phyloP scores from a whole-genome alignment of 2,888 invertebrate genomes.

The Bugulina stolonifera region DNA sequence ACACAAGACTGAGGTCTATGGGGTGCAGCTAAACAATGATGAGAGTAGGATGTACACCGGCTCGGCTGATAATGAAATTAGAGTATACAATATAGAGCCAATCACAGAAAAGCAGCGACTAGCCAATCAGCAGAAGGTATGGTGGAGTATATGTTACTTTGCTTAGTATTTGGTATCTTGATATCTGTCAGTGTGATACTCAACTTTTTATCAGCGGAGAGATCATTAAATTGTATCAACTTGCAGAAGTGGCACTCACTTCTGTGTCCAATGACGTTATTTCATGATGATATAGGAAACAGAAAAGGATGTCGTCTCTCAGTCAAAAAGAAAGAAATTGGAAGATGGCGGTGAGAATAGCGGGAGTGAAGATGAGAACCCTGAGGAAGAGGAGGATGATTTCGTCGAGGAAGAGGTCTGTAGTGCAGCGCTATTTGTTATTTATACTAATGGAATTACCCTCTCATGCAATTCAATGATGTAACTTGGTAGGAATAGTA shows the following conservation, averaged over 20 bases:
- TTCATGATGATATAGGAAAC: background rate
- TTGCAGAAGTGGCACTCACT: no score
- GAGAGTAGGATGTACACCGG: slow-evolving; percentile 82
- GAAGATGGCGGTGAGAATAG: slow-evolving; percentile 26
- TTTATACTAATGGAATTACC: no score
- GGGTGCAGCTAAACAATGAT: slow-evolving; percentile 51
- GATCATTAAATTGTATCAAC: no score
- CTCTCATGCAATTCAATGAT: no score
- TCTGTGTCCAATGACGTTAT: no score
- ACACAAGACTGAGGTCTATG: slow-evolving; percentile 61
- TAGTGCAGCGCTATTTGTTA: no score
- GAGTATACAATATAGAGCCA: slow-evolving; percentile 65
- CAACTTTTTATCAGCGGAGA: no score
- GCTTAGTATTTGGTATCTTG: no score
- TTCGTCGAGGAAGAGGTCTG: background rate
- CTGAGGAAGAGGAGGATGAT: slow-evolving; percentile 32
- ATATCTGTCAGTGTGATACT: no score
- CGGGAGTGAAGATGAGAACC: slow-evolving; percentile 30
- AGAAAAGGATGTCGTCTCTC: background rate
- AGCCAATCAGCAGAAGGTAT: no score
- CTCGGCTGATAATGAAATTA: slow-evolving; percentile 73
- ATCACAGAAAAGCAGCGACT: background rate
- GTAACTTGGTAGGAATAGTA: no score
- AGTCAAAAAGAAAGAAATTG: background rate
- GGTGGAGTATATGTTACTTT: no score